Evolutionary conservation across 1,140 invertebrate genomes (phyloP), one percentile per base, ranked within the genome.

Genomic region (Copidosoma floridanum): DNA sequence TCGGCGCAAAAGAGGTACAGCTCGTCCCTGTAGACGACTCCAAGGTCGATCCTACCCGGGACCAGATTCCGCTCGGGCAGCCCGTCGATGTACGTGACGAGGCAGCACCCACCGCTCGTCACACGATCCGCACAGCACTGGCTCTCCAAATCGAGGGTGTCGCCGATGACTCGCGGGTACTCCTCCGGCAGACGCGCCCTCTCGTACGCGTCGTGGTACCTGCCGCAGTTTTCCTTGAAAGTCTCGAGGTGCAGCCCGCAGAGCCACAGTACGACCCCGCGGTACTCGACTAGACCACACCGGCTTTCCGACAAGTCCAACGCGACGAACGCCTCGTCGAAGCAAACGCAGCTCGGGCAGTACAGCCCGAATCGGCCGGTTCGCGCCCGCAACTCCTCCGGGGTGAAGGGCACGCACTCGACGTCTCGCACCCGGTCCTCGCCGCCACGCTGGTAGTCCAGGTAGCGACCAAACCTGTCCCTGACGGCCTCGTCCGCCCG

Each of bases 61-160:
- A 74, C 65, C 23, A 84, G 65, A 57, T 65, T 71, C 62, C 80
- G 77, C 4, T 70, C 63, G 8, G 82, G 82, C 43, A 81, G 66
- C 61, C 79, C 76, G 29, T 83, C 77, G 14, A 80, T 79, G 57
- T 85, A 85, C 48, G 82, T 84, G 0, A 86, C 84, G 2, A 84
- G 72, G 67, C 85, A 87, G 43, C 79, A 71, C 1, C 84, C 85
- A 61, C 77, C 71, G 69, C 81, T 78, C 50, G 80, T 80, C 23
- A 82, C 62, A 44, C 72, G 65, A 61, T 63, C 65, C 0, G 51
- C 32, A 66, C 65, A 71, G n/a, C 65, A 72, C 7, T 52, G 12
- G 23, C 68, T 66, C 7, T 69, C 41, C 24, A 58, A 2, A 48
- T 68, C 63, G 32, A 82, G 73, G 3, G 75, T 60, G 18, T 74